Evolutionary conservation across 2,113 vertebrate genomes (phyloP), one percentile per base, ranked within the genome.

Genomic region (Malurus cyaneus): DNA sequence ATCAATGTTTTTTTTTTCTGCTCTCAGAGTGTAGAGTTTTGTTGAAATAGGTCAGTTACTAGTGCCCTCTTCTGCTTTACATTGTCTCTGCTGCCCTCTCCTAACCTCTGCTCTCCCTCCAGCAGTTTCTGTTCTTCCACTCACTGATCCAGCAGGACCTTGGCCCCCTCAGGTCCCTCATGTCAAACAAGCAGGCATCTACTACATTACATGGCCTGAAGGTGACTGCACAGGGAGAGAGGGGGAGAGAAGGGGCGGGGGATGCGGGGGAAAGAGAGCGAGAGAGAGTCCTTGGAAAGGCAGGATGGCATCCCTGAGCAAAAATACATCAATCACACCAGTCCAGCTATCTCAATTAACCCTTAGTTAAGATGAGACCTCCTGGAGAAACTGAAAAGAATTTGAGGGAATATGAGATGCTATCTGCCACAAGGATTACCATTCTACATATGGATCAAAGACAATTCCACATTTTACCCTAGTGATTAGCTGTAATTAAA

Each of bases 401-500:
- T 98, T 97, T 98, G 98, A 98, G 96, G 97, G 97, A 98, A 98
- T 96, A 98, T 97, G 97, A 98, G 98, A 99, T 98, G 98, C 92
- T 99, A 98, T 99, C 98, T 99, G 98, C 98, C 98, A 98, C 96
- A 97, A 98, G 98, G 98, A 99, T 99, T 99, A 99, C 98, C 96
- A 98, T 98, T 98, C 98, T 98, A 98, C 97, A 97, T 96, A 97
- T 92, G 98, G 99, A 99, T 99, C 99, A 99, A 99, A 99, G 99
- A 98, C 98, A 98, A 98, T 98, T 97, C 98, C 98, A 98, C 98
- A 98, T 98, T 98, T 98, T 98, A 98, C 98, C 97, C 98, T 98
- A 94, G 98, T 97, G 99, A 99, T 99, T 99, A 99, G 98, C 98
- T 97, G 96, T 99, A 99, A 99, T 99, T 99, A 99, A 99, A 99